Evolutionary conservation across 2,888 invertebrate genomes (phyloP).

Genomic region (Tenthredo notha): DNA sequence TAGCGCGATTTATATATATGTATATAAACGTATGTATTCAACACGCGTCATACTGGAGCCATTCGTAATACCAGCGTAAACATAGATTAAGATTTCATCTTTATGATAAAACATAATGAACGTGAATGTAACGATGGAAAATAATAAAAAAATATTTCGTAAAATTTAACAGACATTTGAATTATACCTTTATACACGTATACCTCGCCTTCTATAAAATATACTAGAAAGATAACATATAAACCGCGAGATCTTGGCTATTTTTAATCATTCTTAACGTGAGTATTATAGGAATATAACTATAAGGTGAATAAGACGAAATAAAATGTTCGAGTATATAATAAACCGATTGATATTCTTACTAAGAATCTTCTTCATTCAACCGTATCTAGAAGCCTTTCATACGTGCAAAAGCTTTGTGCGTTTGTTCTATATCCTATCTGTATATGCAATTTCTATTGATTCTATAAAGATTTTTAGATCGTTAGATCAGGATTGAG

Average conservation of each 20-base stretch:
- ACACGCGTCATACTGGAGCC: constrained; percentile 25
- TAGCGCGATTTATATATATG: background rate
- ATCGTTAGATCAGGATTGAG: background rate
- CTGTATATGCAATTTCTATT: background rate
- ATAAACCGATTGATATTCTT: background rate
- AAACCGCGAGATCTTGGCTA: background rate
- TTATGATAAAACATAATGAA: background rate
- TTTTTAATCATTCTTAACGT: background rate
- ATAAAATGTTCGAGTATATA: background rate
- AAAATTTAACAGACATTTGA: background rate
- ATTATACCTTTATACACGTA: background rate
- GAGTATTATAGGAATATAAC: background rate
- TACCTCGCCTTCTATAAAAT: too few relatives aligned
- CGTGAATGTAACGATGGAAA: background rate
- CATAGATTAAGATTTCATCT: constrained; percentile 30
- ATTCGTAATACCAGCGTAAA: constrained; percentile 19
- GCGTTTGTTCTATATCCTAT: background rate
- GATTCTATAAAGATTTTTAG: background rate
- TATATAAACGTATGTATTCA: background rate
- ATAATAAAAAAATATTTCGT: background rate
- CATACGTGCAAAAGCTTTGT: background rate
- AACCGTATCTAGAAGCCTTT: background rate
- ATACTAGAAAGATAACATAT: background rate
- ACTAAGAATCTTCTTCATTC: background rate
- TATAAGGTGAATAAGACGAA: background rate